These are phyloP conservation scores for Heliconius eleuchia DNA, from an alignment of 1,140 invertebrate genomes.

Conservation along the genomic window DNA sequence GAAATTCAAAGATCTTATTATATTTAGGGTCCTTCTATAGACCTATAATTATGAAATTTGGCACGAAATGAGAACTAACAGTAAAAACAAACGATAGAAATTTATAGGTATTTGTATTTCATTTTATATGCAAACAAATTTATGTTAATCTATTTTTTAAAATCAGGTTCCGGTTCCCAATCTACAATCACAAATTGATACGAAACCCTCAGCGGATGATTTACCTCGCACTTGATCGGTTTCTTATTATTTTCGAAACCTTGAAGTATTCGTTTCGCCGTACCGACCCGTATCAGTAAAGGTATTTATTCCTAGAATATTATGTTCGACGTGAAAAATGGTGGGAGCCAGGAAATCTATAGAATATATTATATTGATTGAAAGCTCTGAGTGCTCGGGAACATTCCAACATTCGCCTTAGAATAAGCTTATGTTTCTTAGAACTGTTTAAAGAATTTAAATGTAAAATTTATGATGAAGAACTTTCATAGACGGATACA, in stretches of 20 bases:
- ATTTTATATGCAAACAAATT: too few species aligned
- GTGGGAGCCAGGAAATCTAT: slow-evolving; percentile 30
- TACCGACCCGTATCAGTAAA: slow-evolving; percentile 1
- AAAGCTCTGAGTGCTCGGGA: slow-evolving; percentile 17
- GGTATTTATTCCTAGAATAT: neutral
- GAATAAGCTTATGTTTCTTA: slow-evolving; percentile 15
- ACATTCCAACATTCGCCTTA: slow-evolving; percentile 20
- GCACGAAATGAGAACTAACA: too few species aligned
- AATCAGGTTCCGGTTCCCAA: too few species aligned
- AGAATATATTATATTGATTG: slow-evolving; percentile 25
- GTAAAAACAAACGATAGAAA: too few species aligned
- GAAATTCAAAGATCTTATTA: too few species aligned
- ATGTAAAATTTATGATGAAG: neutral
- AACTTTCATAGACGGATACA: neutral
- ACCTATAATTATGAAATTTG: too few species aligned
- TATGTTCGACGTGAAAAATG: slow-evolving; percentile 31
- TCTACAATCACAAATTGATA: too few species aligned
- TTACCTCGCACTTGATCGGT: too few species aligned
- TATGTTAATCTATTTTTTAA: too few species aligned
- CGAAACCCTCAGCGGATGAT: too few species aligned
- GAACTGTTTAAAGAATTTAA: slow-evolving; percentile 12
- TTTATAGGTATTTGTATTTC: too few species aligned
- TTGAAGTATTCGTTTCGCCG: slow-evolving; percentile 5
- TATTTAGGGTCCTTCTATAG: too few species aligned
- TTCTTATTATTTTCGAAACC: neutral